These are phyloP conservation scores for Microcebus lehilahytsara DNA, from an alignment of 2,113 vertebrate species.

Conservation along the genomic window DNA sequence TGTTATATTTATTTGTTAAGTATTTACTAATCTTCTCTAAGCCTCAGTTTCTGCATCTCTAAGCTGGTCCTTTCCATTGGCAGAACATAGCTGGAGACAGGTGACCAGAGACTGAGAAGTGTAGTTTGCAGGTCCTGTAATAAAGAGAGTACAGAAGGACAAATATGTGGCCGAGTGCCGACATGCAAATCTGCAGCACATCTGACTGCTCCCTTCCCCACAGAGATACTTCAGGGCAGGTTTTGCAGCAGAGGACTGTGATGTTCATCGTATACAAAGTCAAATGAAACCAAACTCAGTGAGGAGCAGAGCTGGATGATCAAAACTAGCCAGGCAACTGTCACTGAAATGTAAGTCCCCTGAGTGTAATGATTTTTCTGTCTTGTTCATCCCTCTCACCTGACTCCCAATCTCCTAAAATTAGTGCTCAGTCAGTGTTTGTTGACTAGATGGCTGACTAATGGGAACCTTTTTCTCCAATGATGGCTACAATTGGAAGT, in stretches of 20 bases:
- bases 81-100: neutral
- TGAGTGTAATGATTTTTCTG: neutral
- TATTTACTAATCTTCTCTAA: neutral
- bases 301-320: neutral
- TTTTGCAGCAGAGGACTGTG: neutral
- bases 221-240: neutral
- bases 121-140: neutral
- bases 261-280: neutral
- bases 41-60: neutral
- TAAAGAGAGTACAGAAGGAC: neutral
- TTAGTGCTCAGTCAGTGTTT: neutral
- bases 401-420: neutral
- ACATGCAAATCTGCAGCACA: accelerated
- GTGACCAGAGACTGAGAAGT: neutral
- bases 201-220: too few relatives aligned
- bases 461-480: neutral
- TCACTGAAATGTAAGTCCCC: neutral
- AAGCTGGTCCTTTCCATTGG: neutral
- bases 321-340: neutral
- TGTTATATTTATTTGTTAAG: neutral
- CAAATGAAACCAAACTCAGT: neutral
- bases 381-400: neutral
- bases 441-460: neutral
- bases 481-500: neutral
- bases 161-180: neutral